Conservation (phyloP, 2,797 vertebrate species). For the Hemibagrus guttatus region DNA sequence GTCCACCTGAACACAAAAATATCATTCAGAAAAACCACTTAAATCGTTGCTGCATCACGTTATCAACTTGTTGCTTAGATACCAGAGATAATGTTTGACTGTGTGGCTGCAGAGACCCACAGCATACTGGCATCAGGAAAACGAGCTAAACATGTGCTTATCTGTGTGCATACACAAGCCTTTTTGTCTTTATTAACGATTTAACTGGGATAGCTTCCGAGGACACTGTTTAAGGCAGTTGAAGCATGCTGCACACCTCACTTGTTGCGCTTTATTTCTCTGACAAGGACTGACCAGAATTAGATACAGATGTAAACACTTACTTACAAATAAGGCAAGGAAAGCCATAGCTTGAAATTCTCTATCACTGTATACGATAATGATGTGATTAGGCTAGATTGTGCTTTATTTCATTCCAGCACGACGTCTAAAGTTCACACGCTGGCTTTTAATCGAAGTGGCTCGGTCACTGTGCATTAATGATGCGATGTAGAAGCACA, state of each 20-base stretch:
- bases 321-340: neutral
- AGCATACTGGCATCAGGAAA: neutral
- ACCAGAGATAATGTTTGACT: slow-evolving; percentile 12
- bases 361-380: too few species aligned
- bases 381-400: neutral
- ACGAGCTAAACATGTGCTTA: neutral
- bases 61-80: slow-evolving; percentile 48
- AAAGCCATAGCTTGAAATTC: neutral
- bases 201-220: neutral
- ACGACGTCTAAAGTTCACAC: neutral
- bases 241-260: neutral
- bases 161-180: neutral
- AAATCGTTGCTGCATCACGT: slow-evolving; percentile 31
- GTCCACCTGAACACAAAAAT: neutral
- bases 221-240: neutral
- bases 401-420: too few species aligned
- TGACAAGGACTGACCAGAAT: neutral
- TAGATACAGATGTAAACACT: neutral
- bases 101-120: slow-evolving; percentile 4
- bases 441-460: neutral
- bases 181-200: neutral
- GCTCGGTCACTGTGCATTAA: neutral
- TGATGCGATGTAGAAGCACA: neutral
- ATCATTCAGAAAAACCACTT: slow-evolving; percentile 3
- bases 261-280: neutral